These are phyloP conservation scores for Penaeus vannamei DNA, from an alignment of 1,140 invertebrate genomes.

Conservation along the genomic window DNA sequence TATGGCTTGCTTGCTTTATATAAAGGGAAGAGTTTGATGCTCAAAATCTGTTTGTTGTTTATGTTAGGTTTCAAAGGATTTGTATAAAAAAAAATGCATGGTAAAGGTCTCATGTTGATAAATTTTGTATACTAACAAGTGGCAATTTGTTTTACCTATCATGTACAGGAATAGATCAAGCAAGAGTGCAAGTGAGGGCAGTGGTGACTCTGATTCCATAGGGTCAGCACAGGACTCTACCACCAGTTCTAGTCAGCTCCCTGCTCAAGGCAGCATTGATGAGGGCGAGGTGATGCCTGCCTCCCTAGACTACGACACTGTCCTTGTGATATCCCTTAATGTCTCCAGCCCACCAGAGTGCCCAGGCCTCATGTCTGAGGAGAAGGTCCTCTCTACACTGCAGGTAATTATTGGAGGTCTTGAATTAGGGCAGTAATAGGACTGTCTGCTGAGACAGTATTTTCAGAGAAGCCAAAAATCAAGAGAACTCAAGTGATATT, in stretches of 20 bases:
- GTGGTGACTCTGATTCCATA: constrained; percentile 66
- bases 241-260: constrained; percentile 36
- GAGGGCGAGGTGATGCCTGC: constrained; percentile 9
- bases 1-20: neutral
- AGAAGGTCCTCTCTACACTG: constrained; percentile 75
- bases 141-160: neutral
- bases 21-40: neutral
- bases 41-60: neutral
- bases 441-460: neutral
- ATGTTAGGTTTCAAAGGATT: too few species aligned
- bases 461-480: too few species aligned
- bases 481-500: too few species aligned
- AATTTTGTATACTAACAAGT: neutral
- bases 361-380: constrained; percentile 81
- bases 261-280: constrained; percentile 39
- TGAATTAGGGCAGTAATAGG: neutral
- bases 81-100: too few species aligned
- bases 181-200: constrained; percentile 66
- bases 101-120: too few species aligned
- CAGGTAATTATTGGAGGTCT: constrained; percentile 35
- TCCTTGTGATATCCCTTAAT: constrained; percentile 80
- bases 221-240: constrained; percentile 47
- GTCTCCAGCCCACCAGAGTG: constrained; percentile 75
- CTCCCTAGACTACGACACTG: constrained; percentile 69
- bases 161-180: constrained; percentile 31